Conservation (phyloP, 2,113 vertebrate species). For the Microcebus tavaratra region DNA sequence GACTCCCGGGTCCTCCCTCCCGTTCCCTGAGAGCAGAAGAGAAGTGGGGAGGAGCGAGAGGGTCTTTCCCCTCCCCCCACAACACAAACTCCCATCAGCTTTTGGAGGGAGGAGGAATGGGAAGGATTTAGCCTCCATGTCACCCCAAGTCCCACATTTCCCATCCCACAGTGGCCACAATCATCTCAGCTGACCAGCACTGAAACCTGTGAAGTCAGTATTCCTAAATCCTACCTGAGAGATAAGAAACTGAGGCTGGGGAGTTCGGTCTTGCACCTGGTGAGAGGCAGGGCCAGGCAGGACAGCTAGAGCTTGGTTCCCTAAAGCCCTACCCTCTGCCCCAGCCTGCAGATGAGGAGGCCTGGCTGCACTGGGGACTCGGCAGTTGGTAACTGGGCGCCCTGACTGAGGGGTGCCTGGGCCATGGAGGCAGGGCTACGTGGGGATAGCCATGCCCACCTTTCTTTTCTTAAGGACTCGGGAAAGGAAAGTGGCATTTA, state of each 20-base stretch:
- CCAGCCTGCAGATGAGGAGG: neutral
- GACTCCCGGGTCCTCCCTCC: slow-evolving; percentile 33
- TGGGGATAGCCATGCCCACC: neutral
- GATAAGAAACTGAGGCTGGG: neutral
- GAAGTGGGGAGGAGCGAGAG: neutral
- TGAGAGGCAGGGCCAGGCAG: neutral
- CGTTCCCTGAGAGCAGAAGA: neutral
- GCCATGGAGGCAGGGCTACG: neutral
- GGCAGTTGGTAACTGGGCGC: no score
- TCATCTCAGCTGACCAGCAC: neutral
- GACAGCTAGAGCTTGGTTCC: neutral
- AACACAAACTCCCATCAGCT: neutral
- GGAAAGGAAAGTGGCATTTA: neutral
- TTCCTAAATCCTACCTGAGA: neutral
- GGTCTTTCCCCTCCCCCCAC: neutral
- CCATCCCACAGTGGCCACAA: neutral
- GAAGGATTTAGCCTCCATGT: neutral
- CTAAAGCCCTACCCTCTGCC: neutral
- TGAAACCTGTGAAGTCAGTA: neutral
- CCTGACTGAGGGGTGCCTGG: neutral
- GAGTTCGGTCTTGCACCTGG: neutral
- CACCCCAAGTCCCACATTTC: neutral
- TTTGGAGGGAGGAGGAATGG: neutral
- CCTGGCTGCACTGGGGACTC: neutral
- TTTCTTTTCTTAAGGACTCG: neutral